Evolutionary conservation across 2,888 invertebrate genomes (phyloP), one percentile per base, ranked within the genome.

Genomic region (Lasius platythorax): DNA sequence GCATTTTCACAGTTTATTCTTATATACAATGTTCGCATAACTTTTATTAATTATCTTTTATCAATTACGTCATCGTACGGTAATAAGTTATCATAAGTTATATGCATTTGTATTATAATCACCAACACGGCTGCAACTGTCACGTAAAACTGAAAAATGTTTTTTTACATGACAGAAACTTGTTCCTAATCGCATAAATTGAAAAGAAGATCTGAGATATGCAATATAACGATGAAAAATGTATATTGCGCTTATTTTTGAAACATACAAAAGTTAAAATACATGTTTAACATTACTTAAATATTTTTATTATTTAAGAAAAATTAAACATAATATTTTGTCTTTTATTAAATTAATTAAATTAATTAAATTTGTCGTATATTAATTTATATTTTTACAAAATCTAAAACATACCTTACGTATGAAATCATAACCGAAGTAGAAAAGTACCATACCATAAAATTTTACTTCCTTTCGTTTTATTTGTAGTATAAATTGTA

Each of bases 401-500:
- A 33, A 43, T 63, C 2, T 40, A 18, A 2, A 12, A 46, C 75
- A 8, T 75, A 75, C 75, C 63, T 11, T 3, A 3, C 30, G 50
- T 64, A 75, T 23, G 11, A 75, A 75, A 37, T 46, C 5, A 11
- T 75, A 37, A 46, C 46, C 64, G 50, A 75, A 75, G 4, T 72
- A 56, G 64, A 50, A 18, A 64, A 64, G 18, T 33, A 50, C 75
- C 33, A 50, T 33, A 37, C 75, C 75, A 50, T 50, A 50, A 50
- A 75, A 64, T 64, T 64, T 75, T 33, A 75, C n/a, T 6, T 75
- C 23, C 3, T 23, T 64, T 15, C 37, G 50, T 46, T 64, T 64
- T 75, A 75, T 46, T 50, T 75, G 75, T 15, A 50, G 0, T 50
- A 50, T 64, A 64, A 75, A 75, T 64, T 75, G 75, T 37, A 75